phyloP scores from a whole-genome alignment of 2,797 vertebrate genomes.

The Heteromormyrus szaboi region DNA sequence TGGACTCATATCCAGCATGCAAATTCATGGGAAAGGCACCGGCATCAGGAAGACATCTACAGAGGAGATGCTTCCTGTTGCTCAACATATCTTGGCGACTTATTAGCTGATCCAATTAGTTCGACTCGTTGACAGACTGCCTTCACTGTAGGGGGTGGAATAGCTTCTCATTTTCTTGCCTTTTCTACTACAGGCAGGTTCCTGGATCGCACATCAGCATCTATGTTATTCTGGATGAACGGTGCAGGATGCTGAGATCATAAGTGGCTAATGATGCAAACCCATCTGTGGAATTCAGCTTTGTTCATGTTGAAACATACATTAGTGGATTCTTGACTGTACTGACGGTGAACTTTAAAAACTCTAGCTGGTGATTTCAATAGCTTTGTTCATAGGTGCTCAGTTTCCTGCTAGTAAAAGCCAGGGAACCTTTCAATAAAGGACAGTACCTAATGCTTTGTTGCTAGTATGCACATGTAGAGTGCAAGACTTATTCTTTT shows the following conservation, averaged over 20 bases:
- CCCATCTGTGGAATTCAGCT: neutral
- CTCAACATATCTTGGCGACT: neutral
- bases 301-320: neutral
- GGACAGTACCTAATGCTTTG: neutral
- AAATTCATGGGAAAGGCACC: neutral
- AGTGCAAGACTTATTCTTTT: neutral
- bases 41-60: neutral
- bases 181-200: neutral
- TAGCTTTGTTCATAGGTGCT: neutral
- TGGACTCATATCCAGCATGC: neutral
- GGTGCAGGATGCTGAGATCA: neutral
- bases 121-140: neutral
- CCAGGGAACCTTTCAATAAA: neutral
- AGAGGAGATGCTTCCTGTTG: neutral
- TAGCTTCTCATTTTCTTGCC: neutral
- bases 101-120: constrained; percentile 3
- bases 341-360: neutral
- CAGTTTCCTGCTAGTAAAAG: neutral
- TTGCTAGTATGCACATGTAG: neutral
- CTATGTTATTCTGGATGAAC: neutral
- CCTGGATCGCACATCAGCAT: neutral
- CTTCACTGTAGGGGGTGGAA: neutral
- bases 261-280: neutral
- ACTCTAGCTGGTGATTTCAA: neutral
- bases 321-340: neutral